Evolutionary conservation across 2,888 invertebrate genomes (phyloP).

Genomic region (Nymphalis urticae): DNA sequence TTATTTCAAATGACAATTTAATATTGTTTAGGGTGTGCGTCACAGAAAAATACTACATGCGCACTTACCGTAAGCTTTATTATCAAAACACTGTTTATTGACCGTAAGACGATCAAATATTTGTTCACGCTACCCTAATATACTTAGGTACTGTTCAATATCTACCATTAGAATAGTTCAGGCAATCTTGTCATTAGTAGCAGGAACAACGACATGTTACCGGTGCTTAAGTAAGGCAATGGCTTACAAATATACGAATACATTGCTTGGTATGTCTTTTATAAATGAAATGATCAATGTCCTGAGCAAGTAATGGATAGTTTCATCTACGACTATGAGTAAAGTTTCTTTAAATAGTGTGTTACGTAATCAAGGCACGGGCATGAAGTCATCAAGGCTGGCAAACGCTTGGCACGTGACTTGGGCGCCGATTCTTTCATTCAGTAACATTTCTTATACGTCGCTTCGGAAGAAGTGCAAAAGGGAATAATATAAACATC

Average conservation of each 20-base stretch:
- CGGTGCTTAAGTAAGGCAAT: background rate
- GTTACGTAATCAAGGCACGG: constrained; percentile 45
- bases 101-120: constrained; percentile 7
- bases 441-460: constrained; percentile 38
- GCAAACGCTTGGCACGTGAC: constrained; percentile 56
- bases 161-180: constrained; percentile 22
- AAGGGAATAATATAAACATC: constrained; percentile 21
- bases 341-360: constrained; percentile 7
- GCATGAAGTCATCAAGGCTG: constrained; percentile 57
- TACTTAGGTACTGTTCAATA: background rate
- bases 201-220: constrained; percentile 6
- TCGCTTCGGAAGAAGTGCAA: constrained; percentile 26
- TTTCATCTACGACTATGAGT: background rate
- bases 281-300: background rate
- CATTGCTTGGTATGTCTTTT: constrained; percentile 6
- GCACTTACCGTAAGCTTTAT: background rate
- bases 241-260: constrained; percentile 4
- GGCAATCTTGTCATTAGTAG: constrained; percentile 22
- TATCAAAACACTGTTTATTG: constrained; percentile 2
- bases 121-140: constrained; percentile 8
- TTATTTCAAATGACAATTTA: too few relatives aligned
- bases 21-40: too few relatives aligned
- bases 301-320: constrained; percentile 14
- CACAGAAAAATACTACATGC: too few relatives aligned
- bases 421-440: constrained; percentile 44